phyloP scores from a whole-genome alignment of 2,113 vertebrate species.

The Zosterops japonicus region DNA sequence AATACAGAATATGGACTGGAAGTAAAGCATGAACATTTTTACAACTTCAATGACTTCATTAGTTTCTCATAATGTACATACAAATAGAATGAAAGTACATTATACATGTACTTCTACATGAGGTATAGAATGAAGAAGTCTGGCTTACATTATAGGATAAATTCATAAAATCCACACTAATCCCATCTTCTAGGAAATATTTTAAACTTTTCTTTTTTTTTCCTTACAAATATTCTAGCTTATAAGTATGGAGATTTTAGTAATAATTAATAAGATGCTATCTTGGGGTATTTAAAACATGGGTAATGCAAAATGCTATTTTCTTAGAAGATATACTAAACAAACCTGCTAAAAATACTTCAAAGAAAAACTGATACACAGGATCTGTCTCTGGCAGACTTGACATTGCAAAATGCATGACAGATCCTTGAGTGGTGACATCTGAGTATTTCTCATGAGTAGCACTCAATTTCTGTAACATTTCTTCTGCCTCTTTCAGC shows the following conservation, averaged over 20 bases:
- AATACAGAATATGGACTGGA: background rate
- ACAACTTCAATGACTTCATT: background rate
- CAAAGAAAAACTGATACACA: slow-evolving; percentile 84
- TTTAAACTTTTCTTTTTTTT: background rate
- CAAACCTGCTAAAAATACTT: slow-evolving; percentile 88
- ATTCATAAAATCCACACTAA: background rate
- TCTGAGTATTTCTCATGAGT: slow-evolving; percentile 77
- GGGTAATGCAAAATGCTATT: background rate
- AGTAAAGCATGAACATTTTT: background rate
- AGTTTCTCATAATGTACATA: background rate
- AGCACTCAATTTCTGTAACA: slow-evolving; percentile 78
- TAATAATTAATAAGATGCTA: background rate
- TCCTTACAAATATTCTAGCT: background rate
- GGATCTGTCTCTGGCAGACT: slow-evolving; percentile 84
- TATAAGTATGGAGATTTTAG: background rate
- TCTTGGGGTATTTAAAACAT: background rate
- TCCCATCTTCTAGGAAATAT: background rate
- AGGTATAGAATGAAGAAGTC: background rate
- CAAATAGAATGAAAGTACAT: background rate
- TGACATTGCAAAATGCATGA: slow-evolving; percentile 81
- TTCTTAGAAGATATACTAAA: background rate
- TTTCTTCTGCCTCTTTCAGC: slow-evolving; percentile 78
- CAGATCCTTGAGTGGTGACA: slow-evolving; percentile 77
- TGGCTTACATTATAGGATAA: background rate
- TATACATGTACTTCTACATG: background rate